Percentiles rank a stretch among this genome's conserved stretches.
These are phyloP conservation scores for Brotula barbata DNA, from an alignment of 2,797 vertebrate species.

Conservation along the genomic window DNA sequence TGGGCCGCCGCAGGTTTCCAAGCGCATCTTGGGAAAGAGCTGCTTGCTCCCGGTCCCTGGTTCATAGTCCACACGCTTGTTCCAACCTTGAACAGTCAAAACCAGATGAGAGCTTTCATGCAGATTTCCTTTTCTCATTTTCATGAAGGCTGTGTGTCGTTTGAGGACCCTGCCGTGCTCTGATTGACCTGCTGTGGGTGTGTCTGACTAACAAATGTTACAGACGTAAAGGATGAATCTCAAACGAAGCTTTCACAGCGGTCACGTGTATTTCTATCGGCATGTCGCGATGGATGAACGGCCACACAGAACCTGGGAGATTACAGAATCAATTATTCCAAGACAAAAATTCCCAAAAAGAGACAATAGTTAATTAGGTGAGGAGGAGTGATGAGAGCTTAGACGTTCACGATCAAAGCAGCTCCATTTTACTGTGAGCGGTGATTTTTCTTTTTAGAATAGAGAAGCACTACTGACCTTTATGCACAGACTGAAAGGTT, in stretches of 20 bases:
- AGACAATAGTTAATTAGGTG: conserved; percentile 29
- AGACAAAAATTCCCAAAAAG: conserved; percentile 36
- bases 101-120: background rate
- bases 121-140: no score
- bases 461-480: conserved; percentile 42
- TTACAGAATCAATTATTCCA: conserved; percentile 35
- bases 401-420: background rate
- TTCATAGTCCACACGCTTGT: conserved; percentile 90
- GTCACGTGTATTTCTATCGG: no score
- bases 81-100: conserved; percentile 83
- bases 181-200: no score
- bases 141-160: no score
- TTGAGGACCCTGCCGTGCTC: no score
- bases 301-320: no score
- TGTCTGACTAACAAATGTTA: no score
- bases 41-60: conserved; percentile 90
- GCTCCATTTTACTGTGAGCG: conserved; percentile 23
- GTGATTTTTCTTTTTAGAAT: conserved; percentile 21
- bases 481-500: conserved; percentile 39
- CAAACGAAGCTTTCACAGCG: no score
- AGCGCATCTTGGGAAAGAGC: conserved; percentile 88
- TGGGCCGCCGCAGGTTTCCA: conserved; percentile 91
- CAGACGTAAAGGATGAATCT: no score
- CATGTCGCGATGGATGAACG: no score
- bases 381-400: conserved; percentile 14